Evolutionary conservation across 2,113 vertebrate genomes (phyloP).

Genomic region (Chaetodon trifascialis): DNA sequence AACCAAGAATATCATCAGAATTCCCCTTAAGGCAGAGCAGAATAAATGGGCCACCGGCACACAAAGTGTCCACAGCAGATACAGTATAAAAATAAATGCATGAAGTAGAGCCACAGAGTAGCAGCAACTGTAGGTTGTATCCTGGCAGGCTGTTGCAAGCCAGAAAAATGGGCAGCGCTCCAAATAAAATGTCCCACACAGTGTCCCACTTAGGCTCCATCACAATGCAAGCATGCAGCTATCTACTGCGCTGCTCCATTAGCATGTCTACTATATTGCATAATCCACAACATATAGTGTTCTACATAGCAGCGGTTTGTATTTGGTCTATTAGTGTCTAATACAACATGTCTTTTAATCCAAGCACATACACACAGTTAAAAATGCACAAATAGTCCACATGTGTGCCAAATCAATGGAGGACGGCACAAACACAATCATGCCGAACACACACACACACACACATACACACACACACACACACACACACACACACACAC

Average conservation of each 20-base stretch:
- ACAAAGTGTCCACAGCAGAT: slow-evolving; percentile 72
- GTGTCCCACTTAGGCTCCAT: slow-evolving; percentile 56
- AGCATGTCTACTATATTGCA: slow-evolving; percentile 11
- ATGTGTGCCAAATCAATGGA: slow-evolving; percentile 49
- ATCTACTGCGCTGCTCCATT: slow-evolving; percentile 38
- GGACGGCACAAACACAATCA: slow-evolving; percentile 42
- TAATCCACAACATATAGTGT: slow-evolving; percentile 14
- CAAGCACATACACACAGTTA: slow-evolving; percentile 7
- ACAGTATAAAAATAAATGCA: slow-evolving; percentile 75
- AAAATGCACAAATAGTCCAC: slow-evolving; percentile 34
- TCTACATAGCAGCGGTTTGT: slow-evolving; percentile 2
- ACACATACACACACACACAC: slow-evolving; percentile 2
- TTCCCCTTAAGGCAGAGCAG: slow-evolving; percentile 65
- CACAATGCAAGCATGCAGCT: slow-evolving; percentile 39
- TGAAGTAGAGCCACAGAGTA: slow-evolving; percentile 48
- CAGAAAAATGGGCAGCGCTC: slow-evolving; percentile 55
- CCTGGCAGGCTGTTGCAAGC: slow-evolving; percentile 59
- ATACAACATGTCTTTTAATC: slow-evolving; percentile 15
- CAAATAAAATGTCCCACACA: slow-evolving; percentile 69
- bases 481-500: slow-evolving; percentile 38
- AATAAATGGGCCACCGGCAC: slow-evolving; percentile 79
- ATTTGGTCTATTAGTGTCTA: slow-evolving; percentile 34
- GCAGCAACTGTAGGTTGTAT: slow-evolving; percentile 61
- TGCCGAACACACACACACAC: background rate
- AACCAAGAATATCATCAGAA: slow-evolving; percentile 70